These are phyloP conservation scores for Bilobella aurantiaca DNA, from an alignment of 1,140 invertebrate species.

Conservation along the genomic window DNA sequence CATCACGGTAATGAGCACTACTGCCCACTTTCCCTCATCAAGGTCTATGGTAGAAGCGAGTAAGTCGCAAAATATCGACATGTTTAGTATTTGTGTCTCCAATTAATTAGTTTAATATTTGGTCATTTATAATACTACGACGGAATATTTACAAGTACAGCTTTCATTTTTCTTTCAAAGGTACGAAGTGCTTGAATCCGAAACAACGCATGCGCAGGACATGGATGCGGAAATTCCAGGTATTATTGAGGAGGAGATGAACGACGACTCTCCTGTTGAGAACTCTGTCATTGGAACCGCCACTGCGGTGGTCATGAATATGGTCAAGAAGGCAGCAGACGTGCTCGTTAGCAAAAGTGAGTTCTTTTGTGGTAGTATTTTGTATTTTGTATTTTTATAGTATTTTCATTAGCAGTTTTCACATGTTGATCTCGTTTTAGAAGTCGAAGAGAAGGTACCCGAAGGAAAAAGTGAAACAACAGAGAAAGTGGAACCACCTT, in stretches of 20 bases:
- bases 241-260: constrained; percentile 7
- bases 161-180: constrained; percentile 16
- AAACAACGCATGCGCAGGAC: constrained; percentile 32
- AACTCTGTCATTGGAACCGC: constrained; percentile 70
- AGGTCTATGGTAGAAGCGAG: constrained; percentile 82
- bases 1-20: constrained; percentile 95
- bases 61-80: constrained; percentile 39
- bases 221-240: constrained; percentile 10
- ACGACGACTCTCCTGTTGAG: constrained; percentile 8
- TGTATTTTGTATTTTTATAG: too few species aligned
- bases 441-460: background rate
- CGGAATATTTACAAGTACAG: too few species aligned
- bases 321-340: constrained; percentile 71
- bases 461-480: background rate
- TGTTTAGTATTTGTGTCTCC: too few species aligned
- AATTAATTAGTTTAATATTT: too few species aligned
- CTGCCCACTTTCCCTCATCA: constrained; percentile 86
- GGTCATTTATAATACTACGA: too few species aligned
- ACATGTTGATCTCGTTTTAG: background rate
- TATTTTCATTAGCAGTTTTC: background rate
- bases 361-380: too few species aligned
- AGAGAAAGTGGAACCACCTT: background rate
- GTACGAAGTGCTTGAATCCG: constrained; percentile 54
- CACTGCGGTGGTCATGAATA: constrained; percentile 70
- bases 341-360: constrained; percentile 15